Conservation (phyloP, 1,140 invertebrate species). For the Halictus rubicundus region DNA sequence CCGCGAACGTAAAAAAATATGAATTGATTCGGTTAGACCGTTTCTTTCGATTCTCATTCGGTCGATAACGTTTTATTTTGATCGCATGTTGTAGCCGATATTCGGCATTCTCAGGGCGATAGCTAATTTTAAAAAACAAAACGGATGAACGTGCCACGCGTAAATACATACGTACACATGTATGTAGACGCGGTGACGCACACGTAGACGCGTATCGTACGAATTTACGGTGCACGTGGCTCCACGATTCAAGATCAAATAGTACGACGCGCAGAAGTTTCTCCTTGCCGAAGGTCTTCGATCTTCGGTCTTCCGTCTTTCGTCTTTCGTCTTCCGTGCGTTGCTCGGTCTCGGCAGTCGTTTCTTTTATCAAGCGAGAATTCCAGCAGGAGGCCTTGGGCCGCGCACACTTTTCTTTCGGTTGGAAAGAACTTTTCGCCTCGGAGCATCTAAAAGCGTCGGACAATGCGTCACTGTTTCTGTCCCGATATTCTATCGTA, state of each 20-base stretch:
- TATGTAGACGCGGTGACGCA: not conserved
- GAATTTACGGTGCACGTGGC: conserved; percentile 28
- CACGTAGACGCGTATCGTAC: not conserved
- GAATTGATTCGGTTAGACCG: not conserved
- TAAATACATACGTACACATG: not conserved
- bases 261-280: conserved; percentile 32
- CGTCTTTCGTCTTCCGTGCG: not conserved
- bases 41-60: too few species aligned
- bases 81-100: too few species aligned
- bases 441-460: not conserved
- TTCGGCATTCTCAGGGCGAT: too few species aligned
- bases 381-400: not conserved
- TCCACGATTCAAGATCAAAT: conserved; percentile 16
- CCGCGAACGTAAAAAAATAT: too few species aligned
- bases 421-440: not conserved
- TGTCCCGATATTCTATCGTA: not conserved
- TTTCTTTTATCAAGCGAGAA: not conserved
- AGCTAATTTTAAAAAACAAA: too few species aligned
- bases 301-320: too few species aligned
- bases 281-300: conserved; percentile 14
- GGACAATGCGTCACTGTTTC: not conserved
- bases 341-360: not conserved
- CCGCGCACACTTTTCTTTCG: not conserved
- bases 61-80: too few species aligned
- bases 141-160: too few species aligned